Evolutionary conservation across 2,113 vertebrate genomes (phyloP).

Genomic region (Gorsachius goisagi): DNA sequence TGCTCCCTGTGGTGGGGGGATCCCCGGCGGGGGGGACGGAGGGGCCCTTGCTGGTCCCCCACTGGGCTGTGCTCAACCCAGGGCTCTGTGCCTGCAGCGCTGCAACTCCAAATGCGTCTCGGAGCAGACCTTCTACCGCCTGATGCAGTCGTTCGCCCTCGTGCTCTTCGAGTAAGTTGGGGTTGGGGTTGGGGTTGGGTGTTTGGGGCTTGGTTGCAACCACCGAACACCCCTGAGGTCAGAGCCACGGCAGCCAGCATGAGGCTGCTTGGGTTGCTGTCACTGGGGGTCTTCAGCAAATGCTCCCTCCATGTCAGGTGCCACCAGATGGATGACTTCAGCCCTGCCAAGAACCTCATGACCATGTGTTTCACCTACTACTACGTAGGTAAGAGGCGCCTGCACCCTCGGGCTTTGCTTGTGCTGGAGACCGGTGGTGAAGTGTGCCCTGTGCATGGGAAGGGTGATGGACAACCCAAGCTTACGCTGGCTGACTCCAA

Average conservation of each 20-base stretch:
- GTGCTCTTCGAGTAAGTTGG: slow-evolving; percentile 94
- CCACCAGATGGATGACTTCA: slow-evolving; percentile 95
- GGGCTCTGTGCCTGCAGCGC: slow-evolving; percentile 79
- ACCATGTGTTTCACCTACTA: slow-evolving; percentile 99
- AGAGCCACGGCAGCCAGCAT: fast-evolving
- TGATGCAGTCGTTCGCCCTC: slow-evolving; percentile 96
- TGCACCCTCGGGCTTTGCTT: neutral
- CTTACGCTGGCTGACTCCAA: neutral
- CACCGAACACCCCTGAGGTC: neutral
- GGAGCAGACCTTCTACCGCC: slow-evolving; percentile 94
- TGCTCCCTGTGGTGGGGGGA: neutral
- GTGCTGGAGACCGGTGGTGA: fast-evolving
- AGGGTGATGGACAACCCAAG: neutral
- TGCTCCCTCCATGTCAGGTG: slow-evolving; percentile 73
- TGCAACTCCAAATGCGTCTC: slow-evolving; percentile 96
- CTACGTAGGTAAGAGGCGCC: slow-evolving; percentile 81
- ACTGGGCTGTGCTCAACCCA: neutral
- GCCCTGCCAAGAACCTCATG: slow-evolving; percentile 97
- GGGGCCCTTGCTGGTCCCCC: neutral
- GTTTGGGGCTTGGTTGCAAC: fast-evolving
- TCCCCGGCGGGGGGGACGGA: fast-evolving
- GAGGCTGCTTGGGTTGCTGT: neutral
- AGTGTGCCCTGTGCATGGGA: neutral
- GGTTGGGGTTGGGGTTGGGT: no score
- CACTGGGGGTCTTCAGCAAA: fast-evolving